Evolutionary conservation across 2,113 vertebrate species (phyloP), one percentile per base, ranked within the genome.

Genomic region (Xiphophorus couchianus): DNA sequence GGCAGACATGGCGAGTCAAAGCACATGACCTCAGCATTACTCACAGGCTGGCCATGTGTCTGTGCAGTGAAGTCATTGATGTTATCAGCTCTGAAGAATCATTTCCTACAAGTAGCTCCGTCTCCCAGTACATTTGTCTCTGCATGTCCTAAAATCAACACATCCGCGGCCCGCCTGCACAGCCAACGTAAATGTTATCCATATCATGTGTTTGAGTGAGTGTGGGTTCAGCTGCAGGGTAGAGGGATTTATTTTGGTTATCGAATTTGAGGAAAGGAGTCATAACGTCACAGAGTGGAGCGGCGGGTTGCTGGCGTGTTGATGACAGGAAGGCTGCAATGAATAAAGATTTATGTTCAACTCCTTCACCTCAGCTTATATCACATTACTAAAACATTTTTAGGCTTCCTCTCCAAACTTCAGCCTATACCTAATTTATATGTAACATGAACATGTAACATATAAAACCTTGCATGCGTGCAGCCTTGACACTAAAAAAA

Each of bases 11-110:
- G 66, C 66, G 78, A 84, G 80, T 87, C 89, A 86, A 89, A 87
- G 85, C 84, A 90, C 88, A 89, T 92, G 89, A 91, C 89, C 88
- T 90, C 89, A 90, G 83, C 74, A 68, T 92, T 88, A 91, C 82
- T 90, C 91, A 92, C 61, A 69, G 86, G 62, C 65, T 66, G 28
- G 73, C 66, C 9, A 4, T 83, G 77, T 73, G 77, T 66, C 13
- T 74, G 48, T 69, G 80, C 64, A 64, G 62, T 87, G 87, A 86
- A 75, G 86, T 91, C 86, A 88, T 76, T 12, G 42, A 74, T 74
- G 70, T 67, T 84, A 88, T 88, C 82, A 71, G 78, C 66, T 85
- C 66, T 8, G 48, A 74, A 66, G 78, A 86, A 83, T 84, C 67
- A 74, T 73, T 84, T 87, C 86, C 81, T 81, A 66, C 80, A 67